phyloP scores from a whole-genome alignment of 2,797 vertebrate species.

The Prunella strophiata region DNA sequence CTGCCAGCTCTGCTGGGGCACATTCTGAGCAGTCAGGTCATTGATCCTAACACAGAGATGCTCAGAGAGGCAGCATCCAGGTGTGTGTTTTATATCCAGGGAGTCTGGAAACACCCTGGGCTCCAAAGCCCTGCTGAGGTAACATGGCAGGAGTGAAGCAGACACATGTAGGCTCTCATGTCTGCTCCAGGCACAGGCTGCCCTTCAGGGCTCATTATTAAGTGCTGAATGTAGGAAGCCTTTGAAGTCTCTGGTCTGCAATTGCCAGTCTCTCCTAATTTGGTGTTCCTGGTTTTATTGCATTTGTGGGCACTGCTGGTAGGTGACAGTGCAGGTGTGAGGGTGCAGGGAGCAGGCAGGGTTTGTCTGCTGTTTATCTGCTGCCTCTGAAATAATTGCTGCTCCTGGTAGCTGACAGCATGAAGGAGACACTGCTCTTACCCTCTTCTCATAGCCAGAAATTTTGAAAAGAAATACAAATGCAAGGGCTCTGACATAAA shows the following conservation, averaged over 20 bases:
- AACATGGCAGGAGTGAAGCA: rapidly evolving
- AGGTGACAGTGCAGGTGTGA: neutral
- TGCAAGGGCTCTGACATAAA: neutral
- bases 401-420: neutral
- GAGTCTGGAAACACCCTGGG: neutral
- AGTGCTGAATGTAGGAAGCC: neutral
- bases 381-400: neutral
- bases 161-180: neutral
- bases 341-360: neutral
- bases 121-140: neutral
- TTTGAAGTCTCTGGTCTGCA: neutral
- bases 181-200: neutral
- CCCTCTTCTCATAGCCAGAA: neutral
- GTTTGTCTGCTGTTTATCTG: neutral
- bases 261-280: neutral
- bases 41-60: neutral
- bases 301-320: neutral
- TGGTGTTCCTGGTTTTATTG: neutral
- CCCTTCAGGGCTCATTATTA: neutral
- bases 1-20: neutral
- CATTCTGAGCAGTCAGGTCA: neutral
- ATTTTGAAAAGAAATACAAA: neutral
- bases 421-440: neutral
- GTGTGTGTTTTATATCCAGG: neutral
- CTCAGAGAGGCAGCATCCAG: neutral